A percentile compares a stretch with the other conserved stretches of the same genome.
Evolutionary conservation across 2,888 invertebrate genomes (phyloP).

Genomic region (Archaeoteleia sp.): DNA sequence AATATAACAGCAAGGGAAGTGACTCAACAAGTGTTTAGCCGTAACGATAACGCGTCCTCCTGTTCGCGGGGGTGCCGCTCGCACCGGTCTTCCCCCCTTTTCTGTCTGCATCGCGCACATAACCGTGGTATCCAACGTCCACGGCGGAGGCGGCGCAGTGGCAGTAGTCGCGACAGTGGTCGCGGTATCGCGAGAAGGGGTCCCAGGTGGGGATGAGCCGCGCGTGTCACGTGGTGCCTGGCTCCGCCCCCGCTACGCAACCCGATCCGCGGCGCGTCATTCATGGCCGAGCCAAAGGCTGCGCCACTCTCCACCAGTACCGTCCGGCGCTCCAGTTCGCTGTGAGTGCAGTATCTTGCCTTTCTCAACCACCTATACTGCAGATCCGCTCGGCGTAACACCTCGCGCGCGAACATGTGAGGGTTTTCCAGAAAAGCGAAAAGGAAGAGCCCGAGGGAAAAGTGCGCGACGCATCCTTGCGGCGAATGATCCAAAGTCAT

Average conservation of each 20-base stretch:
- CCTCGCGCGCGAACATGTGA: slow-evolving; percentile 32
- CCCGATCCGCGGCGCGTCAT: slow-evolving; percentile 67
- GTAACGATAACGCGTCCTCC: slow-evolving; percentile 56
- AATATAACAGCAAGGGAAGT: slow-evolving; percentile 25
- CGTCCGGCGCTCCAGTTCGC: slow-evolving; percentile 55
- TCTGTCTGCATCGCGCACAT: background rate
- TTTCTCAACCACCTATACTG: slow-evolving; percentile 13
- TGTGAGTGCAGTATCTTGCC: slow-evolving; percentile 31
- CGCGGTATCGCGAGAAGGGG: slow-evolving; percentile 23
- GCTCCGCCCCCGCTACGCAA: slow-evolving; percentile 76
- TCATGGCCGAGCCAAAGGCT: slow-evolving; percentile 73
- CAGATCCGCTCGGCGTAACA: slow-evolving; percentile 10
- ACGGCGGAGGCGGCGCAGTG: slow-evolving; percentile 37
- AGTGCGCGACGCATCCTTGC: too few relatives aligned
- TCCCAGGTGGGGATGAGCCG: slow-evolving; percentile 35
- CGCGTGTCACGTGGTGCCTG: slow-evolving; percentile 65
- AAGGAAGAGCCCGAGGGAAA: too few relatives aligned
- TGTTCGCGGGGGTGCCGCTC: slow-evolving; percentile 48
- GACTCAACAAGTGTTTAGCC: slow-evolving; percentile 68
- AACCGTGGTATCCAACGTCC: background rate
- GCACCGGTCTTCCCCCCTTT: slow-evolving; percentile 27
- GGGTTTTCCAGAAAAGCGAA: background rate
- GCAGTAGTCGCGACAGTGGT: slow-evolving; percentile 40
- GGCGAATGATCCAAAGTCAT: too few relatives aligned
- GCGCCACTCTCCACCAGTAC: slow-evolving; percentile 62